Evolutionary conservation across 1,140 invertebrate species (phyloP).

Genomic region (Matsumurasca onukii): DNA sequence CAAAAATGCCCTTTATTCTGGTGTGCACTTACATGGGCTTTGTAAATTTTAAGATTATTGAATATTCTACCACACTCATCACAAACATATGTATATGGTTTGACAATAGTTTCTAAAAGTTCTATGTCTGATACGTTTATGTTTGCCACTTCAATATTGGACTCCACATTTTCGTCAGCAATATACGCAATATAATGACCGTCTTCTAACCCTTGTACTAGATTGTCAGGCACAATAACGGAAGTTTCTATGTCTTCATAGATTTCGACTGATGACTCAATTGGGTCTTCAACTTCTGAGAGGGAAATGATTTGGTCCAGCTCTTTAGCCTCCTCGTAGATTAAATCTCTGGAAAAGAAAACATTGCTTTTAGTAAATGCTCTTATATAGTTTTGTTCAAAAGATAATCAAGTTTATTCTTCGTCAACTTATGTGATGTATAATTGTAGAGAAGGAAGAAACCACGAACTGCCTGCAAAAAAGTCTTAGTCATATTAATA

Average conservation of each 20-base stretch:
- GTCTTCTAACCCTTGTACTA: slow-evolving; percentile 10
- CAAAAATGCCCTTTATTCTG: slow-evolving; percentile 21
- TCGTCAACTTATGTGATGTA: no score
- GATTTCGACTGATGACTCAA: neutral
- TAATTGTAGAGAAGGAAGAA: no score
- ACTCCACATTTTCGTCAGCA: neutral
- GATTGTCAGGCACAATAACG: neutral
- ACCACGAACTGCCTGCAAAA: no score
- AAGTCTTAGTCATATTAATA: no score
- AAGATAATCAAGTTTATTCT: no score
- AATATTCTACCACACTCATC: slow-evolving; percentile 19
- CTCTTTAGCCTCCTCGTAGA: no score
- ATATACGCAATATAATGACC: slow-evolving; percentile 16
- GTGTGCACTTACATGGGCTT: slow-evolving; percentile 17
- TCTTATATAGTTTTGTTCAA: no score
- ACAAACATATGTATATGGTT: slow-evolving; percentile 14
- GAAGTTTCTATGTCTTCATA: slow-evolving; percentile 18
- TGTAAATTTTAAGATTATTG: neutral
- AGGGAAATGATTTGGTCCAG: no score
- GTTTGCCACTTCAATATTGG: neutral
- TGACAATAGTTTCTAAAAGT: neutral
- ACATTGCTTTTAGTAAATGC: no score
- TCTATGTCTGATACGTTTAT: neutral
- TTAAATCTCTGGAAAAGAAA: no score
- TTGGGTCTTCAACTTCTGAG: no score